Percentiles rank a stretch among this genome's conserved stretches.
Evolutionary conservation across 1,140 invertebrate genomes (phyloP).

Genomic region (Drosophila guanche): DNA sequence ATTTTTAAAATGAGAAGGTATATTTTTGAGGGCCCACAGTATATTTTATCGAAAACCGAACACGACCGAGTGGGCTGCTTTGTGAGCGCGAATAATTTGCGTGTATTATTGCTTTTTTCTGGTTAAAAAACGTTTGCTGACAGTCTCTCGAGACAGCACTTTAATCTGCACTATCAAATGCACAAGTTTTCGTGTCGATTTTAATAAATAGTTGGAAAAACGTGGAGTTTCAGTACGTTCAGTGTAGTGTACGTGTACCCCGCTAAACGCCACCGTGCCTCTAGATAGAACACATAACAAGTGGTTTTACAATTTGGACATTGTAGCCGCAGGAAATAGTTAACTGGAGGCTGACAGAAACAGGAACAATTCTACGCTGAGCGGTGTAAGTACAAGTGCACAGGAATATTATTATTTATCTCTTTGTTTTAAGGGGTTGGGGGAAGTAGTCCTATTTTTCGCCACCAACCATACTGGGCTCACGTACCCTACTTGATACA

Average conservation of each 20-base stretch:
- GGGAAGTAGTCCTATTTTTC: no score
- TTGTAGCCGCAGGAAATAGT: constrained; percentile 44
- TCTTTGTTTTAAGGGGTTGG: constrained; percentile 9
- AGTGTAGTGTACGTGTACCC: constrained; percentile 30
- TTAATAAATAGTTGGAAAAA: constrained; percentile 1
- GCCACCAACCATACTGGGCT: no score
- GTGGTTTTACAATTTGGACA: constrained; percentile 61
- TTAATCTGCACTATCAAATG: background rate
- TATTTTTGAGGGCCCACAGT: no score
- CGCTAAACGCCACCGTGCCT: constrained; percentile 53
- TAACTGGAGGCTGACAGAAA: constrained; percentile 17
- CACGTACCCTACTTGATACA: no score
- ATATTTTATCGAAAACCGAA: no score
- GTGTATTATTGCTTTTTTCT: constrained; percentile 34
- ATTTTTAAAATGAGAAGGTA: no score
- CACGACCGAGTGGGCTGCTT: constrained; percentile 2
- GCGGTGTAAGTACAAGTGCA: constrained; percentile 41
- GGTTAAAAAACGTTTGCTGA: constrained; percentile 13
- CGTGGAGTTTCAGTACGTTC: background rate
- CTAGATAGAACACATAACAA: constrained; percentile 64
- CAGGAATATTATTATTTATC: constrained; percentile 20
- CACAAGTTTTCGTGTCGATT: constrained; percentile 1
- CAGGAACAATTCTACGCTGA: constrained; percentile 16
- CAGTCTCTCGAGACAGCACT: background rate
- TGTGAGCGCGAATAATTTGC: constrained; percentile 47